phyloP scores from a whole-genome alignment of 2,888 invertebrate species.

The Punctoribates punctum region DNA sequence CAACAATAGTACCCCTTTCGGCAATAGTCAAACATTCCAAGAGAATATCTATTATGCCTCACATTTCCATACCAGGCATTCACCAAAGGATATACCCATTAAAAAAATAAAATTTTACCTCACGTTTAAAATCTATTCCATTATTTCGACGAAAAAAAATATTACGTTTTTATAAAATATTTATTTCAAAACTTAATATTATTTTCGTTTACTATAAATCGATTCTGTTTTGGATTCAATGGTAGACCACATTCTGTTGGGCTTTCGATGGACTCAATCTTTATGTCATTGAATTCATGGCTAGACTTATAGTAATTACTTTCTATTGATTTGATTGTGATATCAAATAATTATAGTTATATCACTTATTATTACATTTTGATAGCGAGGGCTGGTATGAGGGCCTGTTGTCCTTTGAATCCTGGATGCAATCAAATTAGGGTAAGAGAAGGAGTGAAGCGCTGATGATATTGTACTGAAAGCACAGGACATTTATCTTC shows the following conservation, averaged over 20 bases:
- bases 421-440: conserved; percentile 26
- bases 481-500: conserved; percentile 19
- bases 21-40: not conserved
- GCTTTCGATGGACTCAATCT: too few species aligned
- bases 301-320: not conserved
- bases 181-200: too few species aligned
- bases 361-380: not conserved
- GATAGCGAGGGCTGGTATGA: not conserved
- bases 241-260: too few species aligned
- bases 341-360: not conserved
- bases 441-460: not conserved
- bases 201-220: too few species aligned
- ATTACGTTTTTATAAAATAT: too few species aligned
- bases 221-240: too few species aligned
- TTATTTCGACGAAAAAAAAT: too few species aligned
- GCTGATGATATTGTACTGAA: not conserved
- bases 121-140: too few species aligned
- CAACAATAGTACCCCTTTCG: not conserved
- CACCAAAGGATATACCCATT: too few species aligned
- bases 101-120: too few species aligned
- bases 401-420: not conserved
- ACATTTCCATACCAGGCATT: too few species aligned
- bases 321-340: not conserved
- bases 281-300: not conserved
- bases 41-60: not conserved